These are phyloP conservation scores for Polymixis lichenea DNA, from an alignment of 2,888 invertebrate genomes.

Conservation along the genomic window DNA sequence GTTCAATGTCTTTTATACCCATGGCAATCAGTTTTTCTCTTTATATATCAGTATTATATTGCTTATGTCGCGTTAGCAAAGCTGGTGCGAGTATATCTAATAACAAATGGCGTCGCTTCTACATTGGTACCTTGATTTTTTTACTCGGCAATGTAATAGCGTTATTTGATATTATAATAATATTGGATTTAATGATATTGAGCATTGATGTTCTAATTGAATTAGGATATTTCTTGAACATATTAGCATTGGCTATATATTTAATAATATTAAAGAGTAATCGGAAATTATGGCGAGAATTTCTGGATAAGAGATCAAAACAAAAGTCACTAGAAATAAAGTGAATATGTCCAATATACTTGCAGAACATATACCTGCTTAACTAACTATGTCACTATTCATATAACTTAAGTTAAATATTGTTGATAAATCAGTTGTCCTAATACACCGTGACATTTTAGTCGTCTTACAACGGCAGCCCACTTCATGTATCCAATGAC, in stretches of 20 bases:
- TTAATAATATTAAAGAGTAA: neutral
- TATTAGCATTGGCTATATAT: neutral
- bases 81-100: neutral
- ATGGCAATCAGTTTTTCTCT: neutral
- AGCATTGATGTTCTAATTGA: constrained; percentile 6
- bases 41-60: neutral
- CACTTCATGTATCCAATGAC: too few species aligned
- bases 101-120: constrained; percentile 32
- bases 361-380: too few species aligned
- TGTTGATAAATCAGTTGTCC: too few species aligned
- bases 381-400: too few species aligned
- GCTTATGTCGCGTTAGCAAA: neutral
- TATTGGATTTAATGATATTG: neutral
- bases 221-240: constrained; percentile 14
- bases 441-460: too few species aligned
- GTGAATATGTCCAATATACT: neutral
- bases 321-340: neutral
- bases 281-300: neutral
- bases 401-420: too few species aligned
- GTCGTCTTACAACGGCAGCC: too few species aligned
- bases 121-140: constrained; percentile 28
- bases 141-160: neutral
- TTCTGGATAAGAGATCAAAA: constrained; percentile 6
- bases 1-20: constrained; percentile 8
- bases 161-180: constrained; percentile 6